phyloP scores from a whole-genome alignment of 2,888 invertebrate species.

The Drosophila pullipes region DNA sequence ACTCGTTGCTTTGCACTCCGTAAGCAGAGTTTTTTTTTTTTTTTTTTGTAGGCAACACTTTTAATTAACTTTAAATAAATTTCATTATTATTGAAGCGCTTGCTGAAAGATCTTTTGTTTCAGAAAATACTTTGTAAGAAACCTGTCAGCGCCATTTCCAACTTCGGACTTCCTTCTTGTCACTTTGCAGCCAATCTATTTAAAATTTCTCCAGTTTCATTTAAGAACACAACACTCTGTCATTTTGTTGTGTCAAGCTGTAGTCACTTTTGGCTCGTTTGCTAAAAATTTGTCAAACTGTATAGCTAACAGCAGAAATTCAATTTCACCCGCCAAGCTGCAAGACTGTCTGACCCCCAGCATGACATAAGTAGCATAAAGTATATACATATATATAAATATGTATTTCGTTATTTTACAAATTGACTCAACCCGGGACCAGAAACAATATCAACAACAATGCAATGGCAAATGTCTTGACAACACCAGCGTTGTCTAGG shows the following conservation, averaged over 20 bases:
- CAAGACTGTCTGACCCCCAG: conserved; percentile 40
- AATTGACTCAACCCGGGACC: conserved; percentile 66
- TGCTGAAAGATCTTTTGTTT: conserved; percentile 18
- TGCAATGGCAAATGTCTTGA: conserved; percentile 56
- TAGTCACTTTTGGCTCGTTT: conserved; percentile 65
- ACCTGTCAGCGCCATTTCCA: conserved; percentile 21
- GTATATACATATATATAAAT: conserved; percentile 3
- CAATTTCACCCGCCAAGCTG: conserved; percentile 66
- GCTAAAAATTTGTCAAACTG: conserved; percentile 74
- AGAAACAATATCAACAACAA: conserved; percentile 42
- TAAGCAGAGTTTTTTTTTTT: not conserved
- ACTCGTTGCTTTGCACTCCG: not conserved
- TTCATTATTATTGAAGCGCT: conserved; percentile 6
- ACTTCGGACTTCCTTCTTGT: conserved; percentile 1
- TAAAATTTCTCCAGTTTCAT: conserved; percentile 19
- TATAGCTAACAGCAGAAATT: conserved; percentile 69
- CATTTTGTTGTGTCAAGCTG: conserved; percentile 46
- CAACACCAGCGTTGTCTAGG: conserved; percentile 55
- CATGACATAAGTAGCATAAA: conserved; percentile 57
- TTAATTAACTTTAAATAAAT: conserved; percentile 27
- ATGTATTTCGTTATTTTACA: conserved; percentile 73
- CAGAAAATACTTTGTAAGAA: conserved; percentile 29
- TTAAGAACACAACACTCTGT: conserved; percentile 29
- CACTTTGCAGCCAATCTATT: conserved; percentile 27
- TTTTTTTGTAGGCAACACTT: conserved; percentile 1